Evolutionary conservation across 2,888 invertebrate genomes (phyloP).

Genomic region (Drosophila demipolita): DNA sequence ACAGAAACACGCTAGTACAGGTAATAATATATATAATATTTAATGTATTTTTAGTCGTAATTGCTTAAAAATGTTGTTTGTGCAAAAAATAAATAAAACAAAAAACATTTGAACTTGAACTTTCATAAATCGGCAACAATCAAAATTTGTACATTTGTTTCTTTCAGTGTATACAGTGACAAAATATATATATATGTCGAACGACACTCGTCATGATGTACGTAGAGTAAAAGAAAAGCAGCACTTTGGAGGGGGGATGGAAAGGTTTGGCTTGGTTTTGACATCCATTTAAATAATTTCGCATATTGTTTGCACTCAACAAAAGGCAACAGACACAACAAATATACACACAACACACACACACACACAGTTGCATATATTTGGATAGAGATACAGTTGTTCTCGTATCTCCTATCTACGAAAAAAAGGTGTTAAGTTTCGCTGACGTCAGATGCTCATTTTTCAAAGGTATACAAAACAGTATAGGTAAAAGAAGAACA

Average conservation of each 20-base stretch:
- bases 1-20: neutral
- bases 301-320: conserved; percentile 70
- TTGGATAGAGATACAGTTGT: conserved; percentile 43
- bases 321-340: conserved; percentile 46
- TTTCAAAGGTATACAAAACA: conserved; percentile 18
- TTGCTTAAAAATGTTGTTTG: too few species aligned
- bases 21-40: neutral
- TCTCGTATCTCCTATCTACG: conserved; percentile 55
- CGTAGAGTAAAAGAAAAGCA: conserved; percentile 33
- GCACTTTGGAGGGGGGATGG: conserved; percentile 15
- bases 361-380: neutral
- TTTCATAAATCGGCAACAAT: neutral
- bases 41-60: neutral
- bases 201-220: conserved; percentile 22
- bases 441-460: conserved; percentile 64
- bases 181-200: conserved; percentile 35
- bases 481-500: neutral
- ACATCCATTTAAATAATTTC: conserved; percentile 71
- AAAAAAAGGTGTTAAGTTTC: conserved; percentile 66
- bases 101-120: neutral
- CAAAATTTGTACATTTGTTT: neutral
- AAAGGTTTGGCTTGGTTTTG: neutral
- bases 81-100: neutral
- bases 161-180: neutral
- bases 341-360: neutral